Conservation (phyloP, 1,140 invertebrate species). For the Aphelinus certus region DNA sequence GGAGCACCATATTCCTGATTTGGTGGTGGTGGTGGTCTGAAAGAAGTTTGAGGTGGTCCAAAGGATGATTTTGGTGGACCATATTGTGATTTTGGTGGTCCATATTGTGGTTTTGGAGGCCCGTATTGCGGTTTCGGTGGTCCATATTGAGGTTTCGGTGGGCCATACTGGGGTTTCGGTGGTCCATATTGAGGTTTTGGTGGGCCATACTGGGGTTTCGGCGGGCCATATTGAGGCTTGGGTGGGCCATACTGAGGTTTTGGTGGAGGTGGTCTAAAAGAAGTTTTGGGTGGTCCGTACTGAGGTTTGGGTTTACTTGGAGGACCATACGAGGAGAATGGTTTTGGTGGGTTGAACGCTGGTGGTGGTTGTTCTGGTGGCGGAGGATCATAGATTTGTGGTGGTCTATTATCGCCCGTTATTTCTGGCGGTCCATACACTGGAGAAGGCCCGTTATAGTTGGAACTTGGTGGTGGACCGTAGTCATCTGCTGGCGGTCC, state of each 20-base stretch:
- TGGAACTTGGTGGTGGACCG: constrained; percentile 48
- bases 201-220: constrained; percentile 55
- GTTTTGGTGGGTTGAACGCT: constrained; percentile 55
- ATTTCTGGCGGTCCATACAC: constrained; percentile 61
- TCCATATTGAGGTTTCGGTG: constrained; percentile 56
- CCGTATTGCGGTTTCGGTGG: constrained; percentile 54
- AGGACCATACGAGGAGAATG: constrained; percentile 53
- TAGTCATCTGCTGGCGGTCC: constrained; percentile 55
- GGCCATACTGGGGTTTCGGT: constrained; percentile 60
- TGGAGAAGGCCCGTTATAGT: constrained; percentile 57
- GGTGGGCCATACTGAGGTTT: constrained; percentile 44
- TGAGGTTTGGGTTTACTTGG: constrained; percentile 56
- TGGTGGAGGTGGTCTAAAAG: constrained; percentile 59
- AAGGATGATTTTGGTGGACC: constrained; percentile 50
- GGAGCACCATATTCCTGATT: constrained; percentile 52
- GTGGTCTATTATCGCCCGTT: constrained; percentile 57
- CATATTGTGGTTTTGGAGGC: constrained; percentile 61
- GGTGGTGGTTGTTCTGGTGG: constrained; percentile 59
- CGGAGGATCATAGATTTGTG: constrained; percentile 59
- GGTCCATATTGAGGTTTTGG: constrained; percentile 60
- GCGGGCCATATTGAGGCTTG: constrained; percentile 39
- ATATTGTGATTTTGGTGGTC: constrained; percentile 60
- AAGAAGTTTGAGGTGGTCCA: constrained; percentile 58
- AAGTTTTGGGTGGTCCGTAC: constrained; percentile 61
- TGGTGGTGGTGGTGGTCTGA: constrained; percentile 49